Evolutionary conservation across 1,140 invertebrate species (phyloP), one percentile per base, ranked within the genome.

Genomic region (Dysdera silvatica): DNA sequence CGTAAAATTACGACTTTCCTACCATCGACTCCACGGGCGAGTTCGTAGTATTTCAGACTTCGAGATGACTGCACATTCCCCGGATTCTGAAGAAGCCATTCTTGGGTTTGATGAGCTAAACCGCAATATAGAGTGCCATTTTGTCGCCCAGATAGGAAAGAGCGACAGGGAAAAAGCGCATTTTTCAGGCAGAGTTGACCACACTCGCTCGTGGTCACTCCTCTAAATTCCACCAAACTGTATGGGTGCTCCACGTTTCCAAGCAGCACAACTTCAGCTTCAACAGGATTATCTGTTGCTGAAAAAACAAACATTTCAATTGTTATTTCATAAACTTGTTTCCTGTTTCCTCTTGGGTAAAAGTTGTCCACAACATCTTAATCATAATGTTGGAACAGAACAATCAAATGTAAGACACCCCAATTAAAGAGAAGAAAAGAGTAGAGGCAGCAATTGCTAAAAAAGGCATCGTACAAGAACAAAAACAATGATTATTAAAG

Each of bases 11-110:
- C n/a, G 28, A 32, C 23, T 29, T 26, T 23, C 52, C 18, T 40
- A 66, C 64, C 65, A 24, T 56, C 65, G 8, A 66, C 10, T 18
- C 56, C 57, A 8, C 65, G 47, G 2, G 51, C 41, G 35, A 68
- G 57, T 52, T 68, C 67, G 53, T 68, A 68, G 24, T 68, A 68
- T 37, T 68, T 62, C 24, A 68, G 54, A 40, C 40, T 56, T 35
- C 59, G 47, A 1, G 67, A 66, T 20, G 40, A 16, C 23, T 43
- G 43, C 3, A 68, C 41, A 26, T 54, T 66, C 23, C 59, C 57
- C 8, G 53, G 61, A 29, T 61, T 62, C 43, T 66, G 61, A 1
- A 68, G 35, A 10, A 68, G 37, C 3, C 67, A 62, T 10, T 60
- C 58, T 32, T 63, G 16, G 26, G 65, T 68, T 26, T 62, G 63